Base-by-base conservation (phyloP, 2,113 vertebrate species). In the Globicephala melas region DNA sequence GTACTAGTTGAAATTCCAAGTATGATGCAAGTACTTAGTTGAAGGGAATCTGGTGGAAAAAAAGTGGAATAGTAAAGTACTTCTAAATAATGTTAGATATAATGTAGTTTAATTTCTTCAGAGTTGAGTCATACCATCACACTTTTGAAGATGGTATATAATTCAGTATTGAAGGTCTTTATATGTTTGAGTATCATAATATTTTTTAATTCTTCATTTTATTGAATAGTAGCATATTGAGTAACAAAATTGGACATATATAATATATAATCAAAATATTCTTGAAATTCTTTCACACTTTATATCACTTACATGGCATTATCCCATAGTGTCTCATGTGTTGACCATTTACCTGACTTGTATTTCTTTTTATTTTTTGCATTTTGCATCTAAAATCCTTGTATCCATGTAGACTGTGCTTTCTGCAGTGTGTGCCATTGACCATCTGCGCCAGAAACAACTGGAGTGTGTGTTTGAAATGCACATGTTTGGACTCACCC, bases 381-480 rank as follows among this genome's bases (percentile, higher is more conserved):
- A 58, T 92, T 95, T 74, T 67, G 44, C 12, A 25, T 83, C 33
- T 58, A 92, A 62, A 89, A 60, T 60, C 12, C 50, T 86, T 62
- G 50, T 41, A 77, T 53, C 58, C 4, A 14, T n/a, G 44, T 9
- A 89, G 60, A 81, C 14, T 89, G n/a, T 74, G 6, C 8, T 94
- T 63, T 89, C 73, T 85, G 84, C 21, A 65, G 58, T 21, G 6
- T 62, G 33, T 28, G n/a, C 63, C 58, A 73, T 21, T 77, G 53
- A 41, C 44, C 63, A 60, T 63, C 58, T 95, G 88, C 25, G 58
- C 21, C n/a, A 94, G 63, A 81, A 80, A 86, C 68, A 91, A 73
- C 38, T 85, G 71, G 36, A 97, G 12, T 47, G 53, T 95, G 89
- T 96, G 70, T 96, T 92, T 94, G 85, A 94, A 95, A 88, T 55